These are phyloP conservation scores for Helicoverpa assulta DNA, from an alignment of 2,888 invertebrate genomes.

Conservation along the genomic window DNA sequence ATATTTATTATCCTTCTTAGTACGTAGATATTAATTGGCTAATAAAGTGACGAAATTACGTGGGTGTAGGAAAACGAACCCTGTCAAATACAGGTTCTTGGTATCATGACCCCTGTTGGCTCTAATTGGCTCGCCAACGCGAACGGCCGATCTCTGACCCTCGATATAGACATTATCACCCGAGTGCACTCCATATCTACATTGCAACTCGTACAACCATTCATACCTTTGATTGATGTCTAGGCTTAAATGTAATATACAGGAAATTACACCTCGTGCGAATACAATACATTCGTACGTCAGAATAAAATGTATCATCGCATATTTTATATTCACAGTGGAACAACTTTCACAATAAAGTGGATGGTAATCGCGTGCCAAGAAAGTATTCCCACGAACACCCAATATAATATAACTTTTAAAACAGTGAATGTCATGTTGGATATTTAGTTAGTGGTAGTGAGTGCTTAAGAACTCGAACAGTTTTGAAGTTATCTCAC, in stretches of 20 bases:
- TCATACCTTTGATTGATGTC: conserved; percentile 41
- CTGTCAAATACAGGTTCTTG: conserved; percentile 78
- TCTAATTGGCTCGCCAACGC: conserved; percentile 83
- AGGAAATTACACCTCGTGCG: conserved; percentile 19
- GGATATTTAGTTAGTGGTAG: conserved; percentile 45
- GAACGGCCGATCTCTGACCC: conserved; percentile 88
- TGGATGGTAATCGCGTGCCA: conserved; percentile 71
- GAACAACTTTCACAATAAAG: conserved; percentile 69
- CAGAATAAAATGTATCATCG: conserved; percentile 51
- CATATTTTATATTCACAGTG: conserved; percentile 52
- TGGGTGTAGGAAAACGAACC: conserved; percentile 80
- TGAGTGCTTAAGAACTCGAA: conserved; percentile 43
- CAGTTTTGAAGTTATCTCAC: conserved; percentile 43
- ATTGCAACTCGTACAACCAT: conserved; percentile 56
- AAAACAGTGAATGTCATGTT: conserved; percentile 50
- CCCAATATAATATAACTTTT: conserved; percentile 56
- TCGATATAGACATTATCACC: conserved; percentile 82
- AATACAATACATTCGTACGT: conserved; percentile 10
- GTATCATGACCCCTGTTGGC: conserved; percentile 80
- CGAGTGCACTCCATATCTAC: conserved; percentile 64
- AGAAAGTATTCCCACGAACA: conserved; percentile 68
- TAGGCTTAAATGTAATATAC: conserved; percentile 15
- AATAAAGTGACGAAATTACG: conserved; percentile 68
- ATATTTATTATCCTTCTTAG: conserved; percentile 23
- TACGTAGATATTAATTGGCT: conserved; percentile 52